Conservation (phyloP, 2,113 vertebrate genomes). For the Aramus guarauna region DNA sequence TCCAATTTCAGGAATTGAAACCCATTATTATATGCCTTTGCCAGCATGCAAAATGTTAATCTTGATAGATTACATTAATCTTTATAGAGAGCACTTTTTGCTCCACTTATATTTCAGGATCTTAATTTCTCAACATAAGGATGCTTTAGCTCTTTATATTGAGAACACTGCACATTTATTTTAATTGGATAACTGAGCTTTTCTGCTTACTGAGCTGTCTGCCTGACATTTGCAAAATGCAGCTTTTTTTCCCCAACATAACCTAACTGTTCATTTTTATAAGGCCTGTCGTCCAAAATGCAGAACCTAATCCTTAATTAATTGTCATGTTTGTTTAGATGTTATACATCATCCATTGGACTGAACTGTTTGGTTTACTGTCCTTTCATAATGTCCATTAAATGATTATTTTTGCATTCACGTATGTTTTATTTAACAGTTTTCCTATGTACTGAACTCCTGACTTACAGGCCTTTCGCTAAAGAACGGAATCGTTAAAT, state of each 20-base stretch:
- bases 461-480: not conserved
- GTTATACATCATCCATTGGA: conserved; percentile 25
- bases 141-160: conserved; percentile 49
- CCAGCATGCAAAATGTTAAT: conserved; percentile 62
- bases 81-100: conserved; percentile 48
- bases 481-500: not conserved
- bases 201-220: conserved; percentile 63
- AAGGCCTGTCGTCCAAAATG: conserved; percentile 29
- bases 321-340: conserved; percentile 58
- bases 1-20: conserved; percentile 46
- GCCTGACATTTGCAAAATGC: conserved; percentile 55
- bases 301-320: conserved; percentile 59
- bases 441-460: not conserved
- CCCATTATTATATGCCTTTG: conserved; percentile 33
- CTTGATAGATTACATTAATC: conserved; percentile 60
- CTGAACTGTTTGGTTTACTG: conserved; percentile 29
- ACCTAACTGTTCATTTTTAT: conserved; percentile 50
- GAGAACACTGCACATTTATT: conserved; percentile 61
- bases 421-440: conserved; percentile 42
- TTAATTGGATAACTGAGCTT: conserved; percentile 64
- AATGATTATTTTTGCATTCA: conserved; percentile 19
- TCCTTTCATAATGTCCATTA: conserved; percentile 12
- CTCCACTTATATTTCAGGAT: conserved; percentile 48
- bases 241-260: not conserved
- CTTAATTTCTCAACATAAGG: conserved; percentile 46